phyloP scores from a whole-genome alignment of 2,888 invertebrate species.

The Cosmia pyralina region DNA sequence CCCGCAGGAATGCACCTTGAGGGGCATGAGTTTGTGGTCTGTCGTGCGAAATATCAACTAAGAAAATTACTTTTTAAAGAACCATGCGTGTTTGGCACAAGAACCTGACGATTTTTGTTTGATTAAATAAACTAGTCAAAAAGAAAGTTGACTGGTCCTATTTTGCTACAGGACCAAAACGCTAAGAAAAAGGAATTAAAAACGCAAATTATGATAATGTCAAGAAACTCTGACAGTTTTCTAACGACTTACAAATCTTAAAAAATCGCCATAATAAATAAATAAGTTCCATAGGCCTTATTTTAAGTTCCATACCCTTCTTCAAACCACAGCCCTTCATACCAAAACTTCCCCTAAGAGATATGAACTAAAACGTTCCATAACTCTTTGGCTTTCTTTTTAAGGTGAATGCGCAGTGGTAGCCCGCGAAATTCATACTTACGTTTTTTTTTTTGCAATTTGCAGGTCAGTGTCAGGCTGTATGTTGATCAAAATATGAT shows the following conservation, averaged over 20 bases:
- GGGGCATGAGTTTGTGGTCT: not conserved
- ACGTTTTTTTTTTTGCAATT: too few species aligned
- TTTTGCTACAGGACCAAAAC: not conserved
- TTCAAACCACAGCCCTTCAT: conserved; percentile 12
- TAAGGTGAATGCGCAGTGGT: too few species aligned
- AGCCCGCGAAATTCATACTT: too few species aligned
- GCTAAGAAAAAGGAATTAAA: not conserved
- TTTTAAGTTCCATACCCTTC: conserved; percentile 14
- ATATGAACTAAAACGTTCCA: conserved; percentile 52
- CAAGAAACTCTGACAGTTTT: not conserved
- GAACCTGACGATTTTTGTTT: not conserved
- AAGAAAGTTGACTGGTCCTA: not conserved
- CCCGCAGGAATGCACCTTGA: not conserved
- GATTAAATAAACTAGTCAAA: not conserved
- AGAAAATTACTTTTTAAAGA: not conserved
- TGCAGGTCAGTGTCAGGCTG: too few species aligned
- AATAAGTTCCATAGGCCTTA: too few species aligned
- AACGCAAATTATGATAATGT: not conserved
- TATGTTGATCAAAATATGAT: too few species aligned
- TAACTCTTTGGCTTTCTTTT: not conserved
- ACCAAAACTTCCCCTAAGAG: conserved; percentile 8
- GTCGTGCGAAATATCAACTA: not conserved
- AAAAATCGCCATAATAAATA: not conserved
- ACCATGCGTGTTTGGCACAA: not conserved
- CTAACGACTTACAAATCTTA: not conserved